Percentiles rank a stretch among this genome's conserved stretches.
Conservation (phyloP, 2,797 vertebrate genomes). For the Malacoraja senta region DNA sequence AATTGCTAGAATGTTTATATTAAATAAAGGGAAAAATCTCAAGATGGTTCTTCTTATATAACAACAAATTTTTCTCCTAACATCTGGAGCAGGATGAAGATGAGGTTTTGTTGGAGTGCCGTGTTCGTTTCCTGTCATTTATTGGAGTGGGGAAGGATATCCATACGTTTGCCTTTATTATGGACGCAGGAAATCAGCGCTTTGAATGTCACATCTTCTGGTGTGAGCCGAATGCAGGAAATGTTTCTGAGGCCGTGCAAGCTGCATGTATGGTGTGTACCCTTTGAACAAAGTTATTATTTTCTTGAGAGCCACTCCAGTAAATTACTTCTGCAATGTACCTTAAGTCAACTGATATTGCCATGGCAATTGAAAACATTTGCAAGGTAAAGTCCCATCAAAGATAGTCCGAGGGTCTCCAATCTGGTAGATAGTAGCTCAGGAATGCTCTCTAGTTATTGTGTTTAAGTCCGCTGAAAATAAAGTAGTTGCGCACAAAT, state of each 20-base stretch:
- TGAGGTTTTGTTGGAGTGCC: constrained; percentile 86
- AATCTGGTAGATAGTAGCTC: no score
- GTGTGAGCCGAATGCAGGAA: constrained; percentile 89
- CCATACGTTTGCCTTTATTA: constrained; percentile 92
- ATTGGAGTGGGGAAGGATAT: constrained; percentile 90
- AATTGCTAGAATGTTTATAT: background rate
- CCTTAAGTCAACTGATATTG: background rate
- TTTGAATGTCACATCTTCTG: constrained; percentile 93
- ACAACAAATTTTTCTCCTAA: background rate
- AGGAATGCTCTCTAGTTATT: no score
- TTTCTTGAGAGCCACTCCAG: constrained; percentile 39
- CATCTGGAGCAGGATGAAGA: constrained; percentile 70
- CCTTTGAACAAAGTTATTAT: background rate
- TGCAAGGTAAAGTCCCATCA: no score
- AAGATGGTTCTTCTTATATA: background rate
- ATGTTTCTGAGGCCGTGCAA: constrained; percentile 89
- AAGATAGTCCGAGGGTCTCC: no score
- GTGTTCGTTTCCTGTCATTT: constrained; percentile 92
- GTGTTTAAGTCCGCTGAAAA: no score
- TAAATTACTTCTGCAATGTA: constrained; percentile 10
- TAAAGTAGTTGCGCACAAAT: no score
- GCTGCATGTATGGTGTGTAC: constrained; percentile 88
- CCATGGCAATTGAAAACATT: background rate
- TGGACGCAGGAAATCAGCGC: constrained; percentile 91
- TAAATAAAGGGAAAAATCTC: background rate